phyloP scores from a whole-genome alignment of 1,140 invertebrate species.

The Bilobella aurantiaca region DNA sequence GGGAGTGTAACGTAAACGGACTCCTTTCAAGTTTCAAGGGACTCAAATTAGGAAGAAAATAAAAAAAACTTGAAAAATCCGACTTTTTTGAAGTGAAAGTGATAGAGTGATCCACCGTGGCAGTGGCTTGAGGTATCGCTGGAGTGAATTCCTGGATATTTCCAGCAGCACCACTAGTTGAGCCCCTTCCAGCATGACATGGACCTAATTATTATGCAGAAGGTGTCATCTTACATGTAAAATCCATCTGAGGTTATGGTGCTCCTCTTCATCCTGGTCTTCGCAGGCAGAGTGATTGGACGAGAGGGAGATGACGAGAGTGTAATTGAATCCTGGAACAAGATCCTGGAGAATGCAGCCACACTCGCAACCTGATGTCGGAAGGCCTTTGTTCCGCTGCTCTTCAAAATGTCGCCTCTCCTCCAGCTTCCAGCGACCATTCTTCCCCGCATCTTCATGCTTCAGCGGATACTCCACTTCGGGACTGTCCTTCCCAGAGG shows the following conservation, averaged over 20 bases:
- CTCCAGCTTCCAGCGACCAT: neutral
- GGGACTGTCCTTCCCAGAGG: neutral
- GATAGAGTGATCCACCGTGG: neutral
- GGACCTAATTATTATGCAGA: no score
- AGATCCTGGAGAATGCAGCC: slow-evolving; percentile 31
- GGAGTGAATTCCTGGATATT: neutral
- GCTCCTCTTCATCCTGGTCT: slow-evolving; percentile 27
- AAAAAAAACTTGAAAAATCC: no score
- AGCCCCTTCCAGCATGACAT: no score
- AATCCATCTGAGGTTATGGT: slow-evolving; percentile 32
- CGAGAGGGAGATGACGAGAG: slow-evolving; percentile 24
- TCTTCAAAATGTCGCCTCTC: neutral
- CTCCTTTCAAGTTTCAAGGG: no score
- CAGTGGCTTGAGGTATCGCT: neutral
- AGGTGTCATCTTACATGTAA: slow-evolving; percentile 22
- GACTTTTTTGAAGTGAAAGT: neutral
- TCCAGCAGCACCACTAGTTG: no score
- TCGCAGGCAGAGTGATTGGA: slow-evolving; percentile 29
- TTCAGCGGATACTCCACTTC: neutral
- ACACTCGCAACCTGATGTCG: slow-evolving; percentile 28
- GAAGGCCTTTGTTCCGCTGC: slow-evolving; percentile 13
- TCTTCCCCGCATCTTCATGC: neutral
- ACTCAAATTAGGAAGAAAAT: no score
- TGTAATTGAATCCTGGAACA: slow-evolving; percentile 22
- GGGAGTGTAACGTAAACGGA: no score